Evolutionary conservation across 2,797 vertebrate genomes (phyloP), one percentile per base, ranked within the genome.

Genomic region (Thunnus albacares): DNA sequence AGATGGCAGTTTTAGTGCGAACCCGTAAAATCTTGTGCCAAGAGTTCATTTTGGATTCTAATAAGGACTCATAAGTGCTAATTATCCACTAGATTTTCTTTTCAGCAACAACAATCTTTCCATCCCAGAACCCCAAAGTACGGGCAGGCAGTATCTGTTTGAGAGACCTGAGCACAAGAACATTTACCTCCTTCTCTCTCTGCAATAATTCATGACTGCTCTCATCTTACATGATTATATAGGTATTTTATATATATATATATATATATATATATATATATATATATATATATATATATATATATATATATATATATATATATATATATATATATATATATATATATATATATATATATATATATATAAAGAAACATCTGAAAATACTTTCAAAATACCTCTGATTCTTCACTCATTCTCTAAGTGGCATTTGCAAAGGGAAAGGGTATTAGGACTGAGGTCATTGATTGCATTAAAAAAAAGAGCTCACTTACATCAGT

Each of bases 401-500:
- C 56, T 87, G 75, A 83, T 62, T 74, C 53, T 79, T 83, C 67
- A 82, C 78, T 85, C 74, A 22, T 75, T 89, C 60, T 90, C 72
- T 75, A 91, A 95, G 94, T 95, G 94, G 92, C 93, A 92, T 94
- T 92, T 92, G 82, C 70, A 87, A 92, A 85, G 89, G 93, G 79
- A 93, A 94, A 94, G 87, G 94, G 94, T 77, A 90, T 80, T 56
- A 83, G 92, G 94, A 87, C 76, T 94, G 95, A 96, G 94, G 95
- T 96, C 92, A 91, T 61, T 79, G 84, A 90, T 94, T 92, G 83
- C 84, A 88, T 90, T 53, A 63, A 69, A 88, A 90, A 88, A 75
- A 81, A 88, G 80, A 89, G 86, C 89, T 90, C 75, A 86, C 80
- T 90, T 84, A 83, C 59, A 61, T 85, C 80, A 84, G 72, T 88